phyloP scores from a whole-genome alignment of 2,113 vertebrate genomes.

The Hydrolagus affinis region DNA sequence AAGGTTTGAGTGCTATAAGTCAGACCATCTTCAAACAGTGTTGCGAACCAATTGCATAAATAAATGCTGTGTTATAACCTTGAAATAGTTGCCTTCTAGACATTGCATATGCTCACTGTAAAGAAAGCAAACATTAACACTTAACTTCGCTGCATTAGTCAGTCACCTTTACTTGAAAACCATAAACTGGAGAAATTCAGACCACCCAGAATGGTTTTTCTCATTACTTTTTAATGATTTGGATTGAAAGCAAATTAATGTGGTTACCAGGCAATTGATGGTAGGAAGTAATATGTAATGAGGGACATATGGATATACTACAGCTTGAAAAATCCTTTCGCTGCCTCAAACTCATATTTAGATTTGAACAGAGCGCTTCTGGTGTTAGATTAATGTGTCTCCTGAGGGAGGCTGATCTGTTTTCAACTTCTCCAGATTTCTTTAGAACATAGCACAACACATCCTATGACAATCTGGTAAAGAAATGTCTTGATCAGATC shows the following conservation, averaged over 20 bases:
- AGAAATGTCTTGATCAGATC: neutral
- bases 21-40: neutral
- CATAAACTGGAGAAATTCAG: neutral
- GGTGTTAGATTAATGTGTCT: neutral
- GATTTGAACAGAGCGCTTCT: neutral
- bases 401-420: no score
- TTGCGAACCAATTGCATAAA: neutral
- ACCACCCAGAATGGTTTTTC: conserved; percentile 10
- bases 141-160: conserved; percentile 12
- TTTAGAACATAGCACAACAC: neutral
- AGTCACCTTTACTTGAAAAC: neutral
- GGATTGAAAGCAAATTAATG: conserved; percentile 7
- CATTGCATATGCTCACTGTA: neutral
- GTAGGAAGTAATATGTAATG: neutral
- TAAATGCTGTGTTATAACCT: neutral
- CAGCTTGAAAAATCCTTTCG: neutral
- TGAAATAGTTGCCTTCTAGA: neutral
- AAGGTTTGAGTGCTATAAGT: neutral
- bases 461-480: neutral
- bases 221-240: neutral
- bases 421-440: neutral
- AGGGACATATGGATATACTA: no score
- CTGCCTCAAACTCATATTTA: neutral
- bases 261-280: neutral
- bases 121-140: conserved; percentile 15